Evolutionary conservation across 2,797 vertebrate genomes (phyloP), one percentile per base, ranked within the genome.

Genomic region (Euphonia xanthogaster): DNA sequence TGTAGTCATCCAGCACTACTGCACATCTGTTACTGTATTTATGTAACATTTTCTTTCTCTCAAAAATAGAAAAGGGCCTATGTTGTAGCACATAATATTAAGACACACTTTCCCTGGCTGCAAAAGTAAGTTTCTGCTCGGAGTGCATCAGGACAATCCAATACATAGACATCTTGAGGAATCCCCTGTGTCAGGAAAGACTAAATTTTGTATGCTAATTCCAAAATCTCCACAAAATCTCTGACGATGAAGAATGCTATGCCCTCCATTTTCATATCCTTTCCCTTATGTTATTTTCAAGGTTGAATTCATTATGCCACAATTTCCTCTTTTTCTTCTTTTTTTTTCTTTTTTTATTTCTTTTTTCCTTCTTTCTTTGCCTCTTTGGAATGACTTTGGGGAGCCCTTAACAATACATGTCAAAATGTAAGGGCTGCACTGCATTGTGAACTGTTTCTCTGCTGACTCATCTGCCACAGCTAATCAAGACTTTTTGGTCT

Each of bases 401-500:
- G 67, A 95, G 71, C 45, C 54, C 48, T 93, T 95, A 93, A 90
- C 50, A 93, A 87, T 30, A 31, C 51, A 35, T 90, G 92, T 96
- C 79, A 91, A 95, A 97, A 95, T 51, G 44, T 75, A 97, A 92
- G 42, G 63, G 17, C 10, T 87, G 84, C 28, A 27, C 70, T 48
- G 44, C 68, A 42, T 83, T 57, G 55, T 87, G 39, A 67, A 51
- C 73, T 61, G 45, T 92, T 97, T 92, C 90, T 94, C 60, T 92
- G 92, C 90, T 92, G 90, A 92, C 58, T 93, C 79, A 84, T 91
- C 89, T 93, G 86, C 87, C 94, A 95, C 67, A 75, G 66, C 53
- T 96, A 96, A 97, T 97, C 93, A 96, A 94, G 79, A 70, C 84
- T 48, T 90, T 82, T 89, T 86, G 75, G 77, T 89, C 93, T 85